Evolutionary conservation across 2,797 vertebrate species (phyloP), one percentile per base, ranked within the genome.

Genomic region (Adelosebastes latens): DNA sequence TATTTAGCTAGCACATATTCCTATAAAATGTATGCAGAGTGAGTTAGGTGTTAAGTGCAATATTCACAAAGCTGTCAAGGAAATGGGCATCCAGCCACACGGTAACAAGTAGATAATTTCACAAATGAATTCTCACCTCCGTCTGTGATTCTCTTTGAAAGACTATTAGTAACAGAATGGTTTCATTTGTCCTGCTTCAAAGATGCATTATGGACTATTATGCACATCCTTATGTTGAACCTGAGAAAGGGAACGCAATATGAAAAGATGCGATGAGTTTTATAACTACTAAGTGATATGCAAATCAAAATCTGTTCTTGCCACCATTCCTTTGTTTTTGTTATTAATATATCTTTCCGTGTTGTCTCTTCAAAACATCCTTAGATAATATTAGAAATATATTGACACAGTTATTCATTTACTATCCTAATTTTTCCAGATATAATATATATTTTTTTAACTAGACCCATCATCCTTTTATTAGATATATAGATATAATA

Each of bases 1-100:
- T 92, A 83, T 92, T 87, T 78, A 42, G 62, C 65, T 49, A 88
- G 87, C 80, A 91, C 82, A 90, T 79, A 53, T 42, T 83, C 69
- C 72, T 61, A 46, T 70, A 70, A 90, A 92, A 79, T 25, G 25
- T 84, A 88, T 88, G 83, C 79, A 70, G 86, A 89, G 87, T 79
- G 84, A 80, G 66, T 65, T 69, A 80, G 42, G 55, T 75, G 34
- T 68, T 77, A 78, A 79, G 85, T 77, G 87, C 79, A 69, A 84
- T 63, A 87, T 87, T 87, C 89, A 89, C 75, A 75, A 61, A 63
- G 83, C 87, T 87, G 90, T 92, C 87, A 92, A 87, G 83, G 74
- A 92, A 91, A 91, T 84, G 58, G 83, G 81, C 85, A 84, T 93
- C 74, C 82, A 81, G 94, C 91, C 89, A 83, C 87, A 87, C 89